Base-by-base conservation (phyloP, 2,797 vertebrate genomes). In the Malacoraja senta region DNA sequence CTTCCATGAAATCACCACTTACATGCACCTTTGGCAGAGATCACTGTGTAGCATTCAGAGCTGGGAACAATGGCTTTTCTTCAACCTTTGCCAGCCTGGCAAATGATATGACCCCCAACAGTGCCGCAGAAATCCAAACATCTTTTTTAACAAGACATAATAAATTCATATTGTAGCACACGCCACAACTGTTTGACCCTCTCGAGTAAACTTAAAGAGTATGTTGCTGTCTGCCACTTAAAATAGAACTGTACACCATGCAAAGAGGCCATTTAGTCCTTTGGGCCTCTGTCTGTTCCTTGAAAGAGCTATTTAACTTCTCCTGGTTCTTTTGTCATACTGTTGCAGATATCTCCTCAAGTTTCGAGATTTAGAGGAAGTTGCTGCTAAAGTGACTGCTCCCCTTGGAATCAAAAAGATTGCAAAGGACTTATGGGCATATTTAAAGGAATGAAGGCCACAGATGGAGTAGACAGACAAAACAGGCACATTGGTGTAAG, bases 141-240 rank as follows among this genome's bases (percentile, higher is more conserved):
- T 38, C 19, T 68, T 88, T 68, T 88, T 88, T 21, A 68, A 88
- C n/a, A 88, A 88, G 65, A 65, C 21, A 88, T 78, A 35, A 35
- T 88, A 3, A 35, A 88, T 35, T 86, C 32, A 68, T 86, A 15
- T 88, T 9, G 17, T 19, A 6, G 35, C 15, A 88, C 32, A 63
- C 63, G 17, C 32, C 65, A 13, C 10, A 78, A 78, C 32, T 15
- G 10, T 35, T 78, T 35, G 32, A n/a, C 63, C 65, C 68, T 15
- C 24, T 58, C 24, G 19, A 92, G 13, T 76, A 6, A 53, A 53
- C 38, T 29, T 53, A 10, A 15, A 76, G 71, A 74, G 71, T 53
- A n/a, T 29, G 24, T 26, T 53, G 35, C 71, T 92, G 38, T 24
- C 10, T 76, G 65, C 15, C 61, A 8, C 9, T 65, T 68, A 10